Conservation (phyloP, 1,140 invertebrate species). For the Halesus radiatus region DNA sequence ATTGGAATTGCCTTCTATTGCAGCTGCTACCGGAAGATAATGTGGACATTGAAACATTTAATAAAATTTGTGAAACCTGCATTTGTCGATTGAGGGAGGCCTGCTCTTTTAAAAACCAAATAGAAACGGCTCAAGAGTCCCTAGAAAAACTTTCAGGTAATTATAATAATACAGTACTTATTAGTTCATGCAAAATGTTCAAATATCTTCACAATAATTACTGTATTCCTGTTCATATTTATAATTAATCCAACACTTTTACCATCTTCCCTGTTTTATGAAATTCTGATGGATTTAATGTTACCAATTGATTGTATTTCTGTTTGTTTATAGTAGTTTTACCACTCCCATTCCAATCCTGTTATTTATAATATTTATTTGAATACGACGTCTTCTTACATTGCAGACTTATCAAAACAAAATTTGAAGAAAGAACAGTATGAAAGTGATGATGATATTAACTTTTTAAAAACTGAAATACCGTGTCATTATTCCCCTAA, state of each 20-base stretch:
- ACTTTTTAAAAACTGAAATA: not conserved
- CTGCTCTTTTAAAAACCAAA: conserved; percentile 13
- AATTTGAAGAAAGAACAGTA: conserved; percentile 7
- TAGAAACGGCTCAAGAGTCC: conserved; percentile 9
- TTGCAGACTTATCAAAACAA: not conserved
- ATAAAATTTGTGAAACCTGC: conserved; percentile 6
- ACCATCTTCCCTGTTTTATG: no score
- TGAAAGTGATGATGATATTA: not conserved
- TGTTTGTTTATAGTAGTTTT: no score
- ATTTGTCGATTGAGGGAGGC: not conserved
- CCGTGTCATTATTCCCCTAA: not conserved
- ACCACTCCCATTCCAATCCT: no score
- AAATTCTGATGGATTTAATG: no score
- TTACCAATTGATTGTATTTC: no score
- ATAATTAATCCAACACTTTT: no score
- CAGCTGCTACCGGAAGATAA: not conserved
- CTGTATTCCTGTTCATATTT: no score
- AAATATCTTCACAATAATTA: no score
- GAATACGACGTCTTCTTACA: not conserved
- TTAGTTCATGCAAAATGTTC: no score
- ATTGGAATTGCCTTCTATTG: not conserved
- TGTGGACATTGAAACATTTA: not conserved
- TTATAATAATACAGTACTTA: not conserved
- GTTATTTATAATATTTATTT: not conserved
- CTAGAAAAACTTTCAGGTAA: conserved; percentile 20